Base-by-base conservation (phyloP, 2,888 invertebrate genomes). In the Nymphalis polychloros region DNA sequence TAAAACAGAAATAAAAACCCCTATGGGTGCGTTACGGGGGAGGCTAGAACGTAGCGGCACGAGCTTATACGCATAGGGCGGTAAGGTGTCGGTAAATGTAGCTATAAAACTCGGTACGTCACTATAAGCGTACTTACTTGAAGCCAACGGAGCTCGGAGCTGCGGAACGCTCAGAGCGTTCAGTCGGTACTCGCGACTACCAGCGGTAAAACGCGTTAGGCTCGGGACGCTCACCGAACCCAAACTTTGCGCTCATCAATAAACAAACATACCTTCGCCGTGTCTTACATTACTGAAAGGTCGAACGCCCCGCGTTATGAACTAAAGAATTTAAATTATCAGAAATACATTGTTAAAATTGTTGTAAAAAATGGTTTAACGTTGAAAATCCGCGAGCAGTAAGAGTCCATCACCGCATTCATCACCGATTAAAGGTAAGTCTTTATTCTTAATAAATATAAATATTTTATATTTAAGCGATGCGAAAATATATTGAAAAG, bases 21-120 rank as follows among this genome's bases (percentile, higher is more conserved):
- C 23, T 17, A 23, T 20, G 20, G 53, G 53, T 27, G 53, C 53
- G 53, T 53, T 53, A 27, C 47, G 47, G 1, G 52, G 52, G 23
- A 20, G 48, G 35, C 10, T 35, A 48, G 13, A 47, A 23, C 19
- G 23, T 19, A 17, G 31, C 23, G 50, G 35, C 7, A 35, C 53
- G 53, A 27, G 17, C 16, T 53, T 53, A 49, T 19, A 53, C 53
- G 53, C 53, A 27, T 50, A 27, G 53, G 27, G 27, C 35, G 59
- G 59, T 63, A 53, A 67, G 64, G 72, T 63, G 65, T 55, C 67
- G 59, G 59, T 27, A 64, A 57, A 23, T 20, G 69, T 23, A 53
- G 53, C 35, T 60, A 27, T 69, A 71, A 64, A 67, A 63, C 41
- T 63, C 67, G 63, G 66, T 63, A 65, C 71, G 64, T 71, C 72